A percentile compares a stretch with the other conserved stretches of the same genome.
Conservation (phyloP, 1,140 invertebrate genomes). For the Lasioglossum baleicum region DNA sequence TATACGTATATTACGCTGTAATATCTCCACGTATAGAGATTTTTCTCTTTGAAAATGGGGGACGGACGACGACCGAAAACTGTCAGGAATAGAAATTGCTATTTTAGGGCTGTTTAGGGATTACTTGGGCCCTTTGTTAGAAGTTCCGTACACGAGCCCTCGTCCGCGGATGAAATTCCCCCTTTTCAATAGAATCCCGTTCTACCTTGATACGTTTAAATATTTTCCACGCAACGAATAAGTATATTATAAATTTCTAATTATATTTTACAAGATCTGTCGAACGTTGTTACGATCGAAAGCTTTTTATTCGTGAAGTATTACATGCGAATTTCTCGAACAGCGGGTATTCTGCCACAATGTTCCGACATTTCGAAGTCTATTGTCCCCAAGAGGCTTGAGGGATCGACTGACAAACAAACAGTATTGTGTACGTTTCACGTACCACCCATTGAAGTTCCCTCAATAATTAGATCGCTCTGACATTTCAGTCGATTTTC, state of each 20-base stretch:
- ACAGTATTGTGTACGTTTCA: conserved; percentile 5
- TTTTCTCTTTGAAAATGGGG: neutral
- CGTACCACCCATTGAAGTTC: conserved; percentile 25
- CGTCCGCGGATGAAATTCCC: neutral
- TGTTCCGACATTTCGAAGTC: conserved; percentile 41
- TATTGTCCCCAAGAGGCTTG: conserved; percentile 28
- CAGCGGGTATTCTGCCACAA: neutral
- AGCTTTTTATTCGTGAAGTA: neutral
- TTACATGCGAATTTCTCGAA: neutral
- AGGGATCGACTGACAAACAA: conserved; percentile 19
- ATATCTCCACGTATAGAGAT: neutral
- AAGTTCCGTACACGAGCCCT: neutral
- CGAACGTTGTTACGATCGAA: neutral
- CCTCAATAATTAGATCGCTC: conserved; percentile 35
- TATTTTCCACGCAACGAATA: neutral
- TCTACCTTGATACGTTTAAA: neutral
- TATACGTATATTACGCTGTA: neutral
- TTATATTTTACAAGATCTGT: neutral
- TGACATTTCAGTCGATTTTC: conserved; percentile 35
- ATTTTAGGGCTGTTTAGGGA: neutral
- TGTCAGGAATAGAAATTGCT: neutral
- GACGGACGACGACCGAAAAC: neutral
- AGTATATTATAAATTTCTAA: neutral
- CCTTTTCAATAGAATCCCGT: neutral
- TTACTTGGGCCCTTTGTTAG: neutral